Conservation (phyloP, 2,797 vertebrate species). For the Chaenodraco wilsoni region DNA sequence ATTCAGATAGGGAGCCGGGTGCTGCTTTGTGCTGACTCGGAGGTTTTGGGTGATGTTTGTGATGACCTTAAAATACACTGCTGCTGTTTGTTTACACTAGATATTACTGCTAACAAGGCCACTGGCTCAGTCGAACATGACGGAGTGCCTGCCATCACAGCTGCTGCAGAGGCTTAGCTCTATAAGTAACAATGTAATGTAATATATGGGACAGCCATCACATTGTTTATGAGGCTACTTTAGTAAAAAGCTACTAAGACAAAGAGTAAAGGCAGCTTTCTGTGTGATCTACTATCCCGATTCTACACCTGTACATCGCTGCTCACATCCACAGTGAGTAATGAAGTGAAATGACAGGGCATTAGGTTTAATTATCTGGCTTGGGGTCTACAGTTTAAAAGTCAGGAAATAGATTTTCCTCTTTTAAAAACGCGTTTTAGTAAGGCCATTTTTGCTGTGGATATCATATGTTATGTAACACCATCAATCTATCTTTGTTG, state of each 20-base stretch:
- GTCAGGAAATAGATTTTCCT: not conserved
- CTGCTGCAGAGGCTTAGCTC: constrained; percentile 37
- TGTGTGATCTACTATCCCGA: not conserved
- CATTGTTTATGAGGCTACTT: constrained; percentile 11
- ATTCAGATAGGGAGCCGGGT: constrained; percentile 77
- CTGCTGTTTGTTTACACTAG: constrained; percentile 76
- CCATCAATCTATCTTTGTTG: too few relatives aligned
- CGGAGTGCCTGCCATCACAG: constrained; percentile 57
- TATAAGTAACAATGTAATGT: not conserved
- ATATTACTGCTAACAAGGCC: constrained; percentile 75
- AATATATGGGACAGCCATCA: constrained; percentile 19
- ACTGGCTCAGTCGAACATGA: constrained; percentile 64
- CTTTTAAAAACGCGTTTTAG: not conserved
- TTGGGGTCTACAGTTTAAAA: not conserved
- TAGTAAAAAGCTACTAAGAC: not conserved
- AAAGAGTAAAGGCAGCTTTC: not conserved
- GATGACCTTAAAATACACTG: constrained; percentile 77
- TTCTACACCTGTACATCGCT: not conserved
- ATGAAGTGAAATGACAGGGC: not conserved
- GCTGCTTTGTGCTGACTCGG: constrained; percentile 77
- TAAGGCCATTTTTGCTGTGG: not conserved
- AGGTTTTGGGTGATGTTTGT: constrained; percentile 68
- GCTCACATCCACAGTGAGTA: not conserved
- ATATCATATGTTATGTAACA: not conserved
- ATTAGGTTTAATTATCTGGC: constrained; percentile 4